A percentile compares a stretch with the other conserved stretches of the same genome.
Conservation (phyloP, 1,140 invertebrate genomes). For the Micrasema minimum region DNA sequence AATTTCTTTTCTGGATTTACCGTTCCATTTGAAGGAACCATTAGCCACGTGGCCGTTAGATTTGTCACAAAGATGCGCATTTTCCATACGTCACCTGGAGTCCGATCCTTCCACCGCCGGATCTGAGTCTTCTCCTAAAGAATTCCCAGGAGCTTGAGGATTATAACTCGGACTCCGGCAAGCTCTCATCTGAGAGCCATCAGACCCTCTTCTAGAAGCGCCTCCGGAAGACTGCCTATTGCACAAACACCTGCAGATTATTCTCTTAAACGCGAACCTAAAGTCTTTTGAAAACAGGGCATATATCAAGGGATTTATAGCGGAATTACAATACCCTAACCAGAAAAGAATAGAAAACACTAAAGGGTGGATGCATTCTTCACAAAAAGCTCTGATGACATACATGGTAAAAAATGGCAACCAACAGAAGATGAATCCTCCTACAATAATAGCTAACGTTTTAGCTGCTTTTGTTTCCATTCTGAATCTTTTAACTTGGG, state of each 20-base stretch:
- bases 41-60: slow-evolving; percentile 46
- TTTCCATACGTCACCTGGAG: slow-evolving; percentile 64
- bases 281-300: slow-evolving; percentile 94
- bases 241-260: slow-evolving; percentile 87
- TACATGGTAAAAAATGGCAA: slow-evolving; percentile 96
- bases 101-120: slow-evolving; percentile 63
- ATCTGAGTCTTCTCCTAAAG: slow-evolving; percentile 64
- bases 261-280: slow-evolving; percentile 90
- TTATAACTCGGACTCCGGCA: slow-evolving; percentile 61
- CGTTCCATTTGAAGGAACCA: slow-evolving; percentile 49
- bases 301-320: slow-evolving; percentile 93
- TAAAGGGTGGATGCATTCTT: slow-evolving; percentile 80
- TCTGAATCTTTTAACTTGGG: slow-evolving; percentile 83
- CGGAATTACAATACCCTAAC: slow-evolving; percentile 97
- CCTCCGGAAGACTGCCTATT: slow-evolving; percentile 54
- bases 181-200: slow-evolving; percentile 69
- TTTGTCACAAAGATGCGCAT: slow-evolving; percentile 45
- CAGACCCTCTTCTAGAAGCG: slow-evolving; percentile 68
- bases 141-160: slow-evolving; percentile 56
- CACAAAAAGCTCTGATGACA: slow-evolving; percentile 84
- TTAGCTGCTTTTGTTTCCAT: slow-evolving; percentile 96
- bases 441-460: slow-evolving; percentile 93
- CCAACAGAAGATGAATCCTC: slow-evolving; percentile 94
- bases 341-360: slow-evolving; percentile 94
- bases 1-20: slow-evolving; percentile 30